Base-by-base conservation (phyloP, 2,797 vertebrate species). In the Tragopan temminckii region DNA sequence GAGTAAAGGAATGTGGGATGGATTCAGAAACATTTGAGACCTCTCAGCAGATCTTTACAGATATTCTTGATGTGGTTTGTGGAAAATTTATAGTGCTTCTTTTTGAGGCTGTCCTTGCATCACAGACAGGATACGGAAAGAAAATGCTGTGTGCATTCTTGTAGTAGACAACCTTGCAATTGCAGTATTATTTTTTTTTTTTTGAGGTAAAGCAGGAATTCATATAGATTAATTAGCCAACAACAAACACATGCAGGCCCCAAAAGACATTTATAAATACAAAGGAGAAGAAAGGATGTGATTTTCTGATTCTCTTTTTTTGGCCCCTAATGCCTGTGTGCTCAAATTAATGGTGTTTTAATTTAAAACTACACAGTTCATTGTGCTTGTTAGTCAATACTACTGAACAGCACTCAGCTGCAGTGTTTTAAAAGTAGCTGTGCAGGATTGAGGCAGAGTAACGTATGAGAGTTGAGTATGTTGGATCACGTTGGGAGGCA, bases 221-320 rank as follows among this genome's bases (percentile, higher is more conserved):
- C 75, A 74, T 79, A 50, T 25, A 74, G 33, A 46, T 85, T 79
- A 87, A 93, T 76, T 63, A 78, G 55, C 67, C 70, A 80, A 79
- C 50, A 76, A 35, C 67, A 89, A 90, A 85, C 70, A 71, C 75
- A 78, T 88, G 84, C 58, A 75, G 46, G 31, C 35, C 68, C 29
- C 48, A 55, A 27, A 76, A 74, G 43, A 63, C 13, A n/a, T 62
- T 72, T 75, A 83, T 72, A 75, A 89, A 85, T 35, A 48, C 57
- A 87, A 87, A 82, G 31, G 29, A 48, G 81, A 79, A 84, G 16
- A 91, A 84, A 8, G 31, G 42, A 90, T 80, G 38, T 72, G 58
- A 89, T 93, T 91, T 91, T 29, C 91, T 84, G 48, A 74, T 85
- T 88, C 72, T 69, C 27, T 91, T 40, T 90, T 82, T 87, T 76